These are phyloP conservation scores for Tiliacea aurago DNA, from an alignment of 2,888 invertebrate species.

Conservation along the genomic window DNA sequence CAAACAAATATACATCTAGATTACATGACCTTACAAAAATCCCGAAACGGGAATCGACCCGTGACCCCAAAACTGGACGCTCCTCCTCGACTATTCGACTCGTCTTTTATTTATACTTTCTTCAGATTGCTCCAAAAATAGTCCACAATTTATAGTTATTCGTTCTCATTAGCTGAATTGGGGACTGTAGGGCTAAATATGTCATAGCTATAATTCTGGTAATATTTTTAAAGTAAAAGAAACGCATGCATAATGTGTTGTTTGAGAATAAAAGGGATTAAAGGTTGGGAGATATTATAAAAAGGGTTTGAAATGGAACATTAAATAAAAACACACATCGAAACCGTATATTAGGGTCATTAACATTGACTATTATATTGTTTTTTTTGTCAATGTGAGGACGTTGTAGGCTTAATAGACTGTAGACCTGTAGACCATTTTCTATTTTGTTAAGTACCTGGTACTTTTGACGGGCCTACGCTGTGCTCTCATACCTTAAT, in stretches of 20 bases:
- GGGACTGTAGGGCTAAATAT: conserved; percentile 42
- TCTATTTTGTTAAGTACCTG: too few species aligned
- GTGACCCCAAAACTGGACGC: conserved; percentile 22
- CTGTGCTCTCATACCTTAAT: too few species aligned
- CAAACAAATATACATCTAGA: not conserved
- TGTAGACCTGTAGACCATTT: too few species aligned
- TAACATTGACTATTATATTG: too few species aligned
- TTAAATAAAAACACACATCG: conserved; percentile 1
- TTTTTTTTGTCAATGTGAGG: too few species aligned
- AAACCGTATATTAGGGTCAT: not conserved
- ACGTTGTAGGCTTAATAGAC: too few species aligned
- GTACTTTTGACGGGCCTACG: too few species aligned
- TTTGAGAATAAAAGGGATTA: conserved; percentile 47
- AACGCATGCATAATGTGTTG: conserved; percentile 24
- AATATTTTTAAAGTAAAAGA: conserved; percentile 23
- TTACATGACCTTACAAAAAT: not conserved
- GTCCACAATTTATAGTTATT: conserved; percentile 52
- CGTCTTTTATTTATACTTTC: conserved; percentile 38
- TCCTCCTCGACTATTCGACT: conserved; percentile 17
- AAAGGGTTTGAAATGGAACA: conserved; percentile 14
- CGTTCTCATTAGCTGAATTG: conserved; percentile 39
- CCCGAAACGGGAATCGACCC: conserved; percentile 17
- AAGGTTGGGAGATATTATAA: conserved; percentile 3
- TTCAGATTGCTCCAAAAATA: conserved; percentile 44
- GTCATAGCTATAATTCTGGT: conserved; percentile 20